Evolutionary conservation across 1,140 invertebrate species (phyloP), one percentile per base, ranked within the genome.

Genomic region (Leptinotarsa undecemlineata): DNA sequence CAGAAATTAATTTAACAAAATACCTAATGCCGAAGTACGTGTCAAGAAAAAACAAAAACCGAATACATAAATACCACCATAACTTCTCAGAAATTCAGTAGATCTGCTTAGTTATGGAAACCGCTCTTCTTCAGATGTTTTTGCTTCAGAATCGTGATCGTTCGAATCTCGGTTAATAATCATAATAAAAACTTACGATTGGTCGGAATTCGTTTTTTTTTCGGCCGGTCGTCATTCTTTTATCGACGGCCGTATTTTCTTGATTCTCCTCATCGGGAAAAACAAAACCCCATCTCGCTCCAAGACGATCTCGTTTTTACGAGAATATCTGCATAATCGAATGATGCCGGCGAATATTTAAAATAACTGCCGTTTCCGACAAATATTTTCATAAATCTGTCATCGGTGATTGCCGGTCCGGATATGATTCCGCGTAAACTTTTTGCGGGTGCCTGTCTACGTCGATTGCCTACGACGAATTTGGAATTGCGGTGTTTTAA

Each of bases 351-450:
- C 78, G 84, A 84, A 84, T 84, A 83, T 85, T 85, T 84, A 82
- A 83, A 83, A 84, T 84, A 84, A 84, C 84, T 81, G 82, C 81
- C 83, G 80, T 80, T 81, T 74, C 84, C 73, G 79, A 83, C 84
- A 85, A 85, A 85, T 85, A 85, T 85, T 85, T 85, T 85, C 84
- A 85, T 85, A 85, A 85, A 85, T 85, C 84, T 85, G 84, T 84
- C 84, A 84, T 82, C 79, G 81, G 79, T 84, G 82, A 84, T 83
- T 84, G 81, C 82, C 78, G 79, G 78, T 81, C 74, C 77, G 83
- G 77, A 80, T 82, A 77, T 83, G 79, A 81, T 81, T 81, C 76
- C 78, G 74, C 72, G 76, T 76, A 79, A 78, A 79, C 69, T 75
- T 77, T 64, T 64, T 64, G 63, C 4, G 17, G 15, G 48, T 21